Conservation (phyloP, 2,888 invertebrate genomes). For the Cephus sareptanus region DNA sequence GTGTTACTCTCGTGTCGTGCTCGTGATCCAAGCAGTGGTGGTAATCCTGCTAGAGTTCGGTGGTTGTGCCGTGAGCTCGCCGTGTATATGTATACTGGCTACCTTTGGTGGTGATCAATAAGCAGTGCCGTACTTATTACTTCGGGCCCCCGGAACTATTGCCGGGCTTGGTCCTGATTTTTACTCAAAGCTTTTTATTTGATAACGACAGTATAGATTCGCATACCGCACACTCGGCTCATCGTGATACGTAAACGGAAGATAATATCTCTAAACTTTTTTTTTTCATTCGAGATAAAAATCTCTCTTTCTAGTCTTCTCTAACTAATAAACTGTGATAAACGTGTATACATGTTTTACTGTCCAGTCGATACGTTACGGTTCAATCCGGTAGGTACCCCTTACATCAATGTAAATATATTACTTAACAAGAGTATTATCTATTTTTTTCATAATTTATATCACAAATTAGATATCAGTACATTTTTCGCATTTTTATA, state of each 20-base stretch:
- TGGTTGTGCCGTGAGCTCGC: constrained; percentile 48
- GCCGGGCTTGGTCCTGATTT: constrained; percentile 9
- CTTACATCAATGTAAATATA: background rate
- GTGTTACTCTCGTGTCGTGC: constrained; percentile 3
- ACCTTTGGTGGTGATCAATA: constrained; percentile 63
- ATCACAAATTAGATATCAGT: background rate
- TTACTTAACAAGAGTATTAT: background rate
- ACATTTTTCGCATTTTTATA: background rate
- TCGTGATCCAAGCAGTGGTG: constrained; percentile 14
- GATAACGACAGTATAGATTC: constrained; percentile 4
- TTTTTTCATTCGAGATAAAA: constrained; percentile 8
- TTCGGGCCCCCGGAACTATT: constrained; percentile 31
- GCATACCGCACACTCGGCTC: background rate
- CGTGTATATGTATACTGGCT: constrained; percentile 56
- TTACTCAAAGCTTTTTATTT: background rate
- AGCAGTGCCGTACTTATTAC: constrained; percentile 61
- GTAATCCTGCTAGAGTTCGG: constrained; percentile 12
- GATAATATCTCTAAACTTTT: constrained; percentile 3
- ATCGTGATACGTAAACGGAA: background rate
- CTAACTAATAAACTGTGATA: constrained; percentile 8
- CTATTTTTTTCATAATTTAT: background rate
- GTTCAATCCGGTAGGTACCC: constrained; percentile 4
- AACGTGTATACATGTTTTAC: background rate
- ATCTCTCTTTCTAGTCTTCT: constrained; percentile 5
- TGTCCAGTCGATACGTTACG: constrained; percentile 3